phyloP scores from a whole-genome alignment of 2,888 invertebrate species.

The Ennomos quercinarius region DNA sequence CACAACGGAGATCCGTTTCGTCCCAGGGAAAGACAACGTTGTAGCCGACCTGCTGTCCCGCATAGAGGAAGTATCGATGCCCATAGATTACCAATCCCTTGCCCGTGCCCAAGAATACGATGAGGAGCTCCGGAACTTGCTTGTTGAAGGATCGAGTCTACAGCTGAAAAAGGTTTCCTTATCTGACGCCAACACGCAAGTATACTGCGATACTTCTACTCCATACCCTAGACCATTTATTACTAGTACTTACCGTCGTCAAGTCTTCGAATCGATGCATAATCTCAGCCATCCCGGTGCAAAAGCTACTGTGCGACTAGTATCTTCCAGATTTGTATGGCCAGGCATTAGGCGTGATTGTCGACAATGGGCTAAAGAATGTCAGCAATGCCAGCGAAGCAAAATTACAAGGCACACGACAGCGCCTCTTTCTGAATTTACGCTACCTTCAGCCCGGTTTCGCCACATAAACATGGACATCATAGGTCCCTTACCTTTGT shows the following conservation, averaged over 20 bases:
- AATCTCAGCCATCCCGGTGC: slow-evolving; percentile 14
- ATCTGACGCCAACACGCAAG: slow-evolving; percentile 10
- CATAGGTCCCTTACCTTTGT: no score
- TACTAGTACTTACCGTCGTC: slow-evolving; percentile 24
- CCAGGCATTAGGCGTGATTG: no score
- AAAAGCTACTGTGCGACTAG: no score
- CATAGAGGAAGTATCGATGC: slow-evolving; percentile 34
- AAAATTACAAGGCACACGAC: no score
- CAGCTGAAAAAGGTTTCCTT: slow-evolving; percentile 26
- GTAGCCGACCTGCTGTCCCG: slow-evolving; percentile 57
- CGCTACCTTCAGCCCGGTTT: slow-evolving; percentile 13
- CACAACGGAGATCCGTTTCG: slow-evolving; percentile 53
- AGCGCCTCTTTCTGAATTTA: no score
- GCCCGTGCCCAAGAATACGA: slow-evolving; percentile 36
- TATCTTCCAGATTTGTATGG: no score
- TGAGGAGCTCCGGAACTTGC: slow-evolving; percentile 29
- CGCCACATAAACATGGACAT: slow-evolving; percentile 50
- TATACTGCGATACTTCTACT: slow-evolving; percentile 34
- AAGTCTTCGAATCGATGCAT: slow-evolving; percentile 39
- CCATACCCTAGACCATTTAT: slow-evolving; percentile 37
- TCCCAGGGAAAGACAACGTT: slow-evolving; percentile 52
- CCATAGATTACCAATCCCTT: slow-evolving; percentile 29
- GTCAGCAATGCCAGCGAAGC: no score
- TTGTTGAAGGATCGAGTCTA: slow-evolving; percentile 24
- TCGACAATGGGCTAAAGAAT: no score